Evolutionary conservation across 1,140 invertebrate genomes (phyloP), one percentile per base, ranked within the genome.

Genomic region (Leptoteleia sp.): DNA sequence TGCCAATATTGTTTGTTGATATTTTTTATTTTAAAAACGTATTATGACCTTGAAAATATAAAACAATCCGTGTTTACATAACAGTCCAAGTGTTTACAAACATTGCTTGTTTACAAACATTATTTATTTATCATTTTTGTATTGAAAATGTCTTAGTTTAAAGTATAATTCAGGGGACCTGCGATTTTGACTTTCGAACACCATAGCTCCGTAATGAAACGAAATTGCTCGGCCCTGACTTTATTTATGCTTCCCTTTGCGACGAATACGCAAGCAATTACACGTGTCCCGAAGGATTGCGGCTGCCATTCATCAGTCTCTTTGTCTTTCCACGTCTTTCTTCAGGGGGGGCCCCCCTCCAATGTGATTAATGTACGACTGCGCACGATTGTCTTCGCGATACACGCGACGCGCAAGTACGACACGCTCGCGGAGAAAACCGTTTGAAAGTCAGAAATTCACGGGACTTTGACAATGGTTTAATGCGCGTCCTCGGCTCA

Each of bases 191-290:
- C 27, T n/a, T 22, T 33, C 29, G 31, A 25, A 19, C 25, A 45
- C 33, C 70, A 80, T 52, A 61, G 61, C 37, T 40, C n/a, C 22
- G 76, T 77, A 73, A 82, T 77, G 76, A 80, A 72, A 78, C 35
- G 55, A 68, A 80, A 79, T 82, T 77, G 80, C 52, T 80, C 81
- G 81, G 80, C 84, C 83, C 83, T 85, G 82, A 83, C 79, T 82
- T 84, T 83, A 86, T 85, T 86, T 86, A 85, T 83, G 82, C 82
- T 84, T 84, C 82, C 82, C 79, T 31, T 45, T 13, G 13, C 70
- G 6, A 37, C 11, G 22, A 62, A 47, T 16, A 48, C 59, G 61
- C 64, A 62, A 48, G 57, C 78, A 82, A 65, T 80, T 78, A 75
- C 80, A 75, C 67, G 80, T 77, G 76, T 40, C 55, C 52, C 42